phyloP scores from a whole-genome alignment of 2,888 invertebrate genomes.

The Mythimna loreyi region DNA sequence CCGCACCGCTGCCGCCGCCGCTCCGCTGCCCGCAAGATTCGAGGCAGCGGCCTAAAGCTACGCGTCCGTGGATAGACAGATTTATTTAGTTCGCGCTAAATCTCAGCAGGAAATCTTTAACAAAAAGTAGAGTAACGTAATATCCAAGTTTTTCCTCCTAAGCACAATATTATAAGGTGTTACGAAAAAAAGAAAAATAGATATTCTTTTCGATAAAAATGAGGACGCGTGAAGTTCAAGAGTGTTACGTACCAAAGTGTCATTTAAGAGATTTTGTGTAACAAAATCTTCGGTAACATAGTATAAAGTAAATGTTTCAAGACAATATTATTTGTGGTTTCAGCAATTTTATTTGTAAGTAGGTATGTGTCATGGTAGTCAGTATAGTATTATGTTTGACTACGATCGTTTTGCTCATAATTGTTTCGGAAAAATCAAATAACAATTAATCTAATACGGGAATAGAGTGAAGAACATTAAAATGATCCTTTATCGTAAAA shows the following conservation, averaged over 20 bases:
- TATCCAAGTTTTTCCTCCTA: conserved; percentile 5
- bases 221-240: conserved; percentile 1
- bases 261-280: background rate
- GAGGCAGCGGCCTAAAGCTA: too few relatives aligned
- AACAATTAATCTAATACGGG: background rate
- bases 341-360: background rate
- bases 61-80: too few relatives aligned
- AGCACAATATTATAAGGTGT: background rate
- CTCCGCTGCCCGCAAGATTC: too few relatives aligned
- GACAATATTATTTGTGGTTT: background rate
- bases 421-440: background rate
- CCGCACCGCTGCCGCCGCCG: too few relatives aligned
- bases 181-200: conserved; percentile 3
- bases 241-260: conserved; percentile 3
- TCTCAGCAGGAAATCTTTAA: background rate
- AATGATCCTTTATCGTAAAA: too few relatives aligned
- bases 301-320: background rate
- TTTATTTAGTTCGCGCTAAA: background rate
- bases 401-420: too few relatives aligned
- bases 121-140: conserved; percentile 3
- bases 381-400: too few relatives aligned
- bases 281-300: background rate
- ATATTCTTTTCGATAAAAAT: conserved; percentile 11
- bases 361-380: background rate
- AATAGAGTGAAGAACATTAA: background rate